Evolutionary conservation across 2,888 invertebrate genomes (phyloP).

Genomic region (Nasonia oneida): DNA sequence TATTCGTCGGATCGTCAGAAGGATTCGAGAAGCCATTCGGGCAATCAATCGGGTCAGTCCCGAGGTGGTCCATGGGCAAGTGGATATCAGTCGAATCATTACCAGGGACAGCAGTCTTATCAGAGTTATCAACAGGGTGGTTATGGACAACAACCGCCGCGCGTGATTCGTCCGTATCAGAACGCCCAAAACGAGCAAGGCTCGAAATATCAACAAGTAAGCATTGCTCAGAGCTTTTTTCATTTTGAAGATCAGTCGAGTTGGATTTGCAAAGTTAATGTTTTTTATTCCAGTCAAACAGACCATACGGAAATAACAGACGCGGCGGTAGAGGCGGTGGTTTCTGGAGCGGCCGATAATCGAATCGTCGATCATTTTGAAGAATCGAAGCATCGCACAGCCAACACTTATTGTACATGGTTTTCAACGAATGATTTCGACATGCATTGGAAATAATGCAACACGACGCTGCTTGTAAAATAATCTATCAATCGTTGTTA

Average conservation of each 20-base stretch:
- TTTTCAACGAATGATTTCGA: background rate
- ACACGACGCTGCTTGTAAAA: slow-evolving; percentile 7
- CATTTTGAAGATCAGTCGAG: no score
- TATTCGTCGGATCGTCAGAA: slow-evolving; percentile 44
- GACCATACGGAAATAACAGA: slow-evolving; percentile 39
- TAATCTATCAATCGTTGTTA: slow-evolving; percentile 47
- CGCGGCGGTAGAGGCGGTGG: slow-evolving; percentile 2
- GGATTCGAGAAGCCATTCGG: slow-evolving; percentile 30
- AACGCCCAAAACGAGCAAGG: slow-evolving; percentile 5
- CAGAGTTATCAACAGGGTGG: slow-evolving; percentile 44
- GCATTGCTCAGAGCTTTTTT: background rate
- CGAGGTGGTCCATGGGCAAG: slow-evolving; percentile 52
- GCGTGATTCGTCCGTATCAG: slow-evolving; percentile 43
- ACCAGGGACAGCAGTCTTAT: slow-evolving; percentile 15
- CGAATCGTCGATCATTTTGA: background rate
- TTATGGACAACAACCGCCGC: slow-evolving; percentile 35
- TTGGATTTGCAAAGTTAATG: slow-evolving; percentile 21
- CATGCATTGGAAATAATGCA: background rate
- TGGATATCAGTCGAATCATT: slow-evolving; percentile 34
- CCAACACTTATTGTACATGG: background rate
- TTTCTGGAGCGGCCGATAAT: slow-evolving; percentile 35
- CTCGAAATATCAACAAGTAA: slow-evolving; percentile 40
- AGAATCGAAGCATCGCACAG: background rate
- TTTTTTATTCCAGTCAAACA: slow-evolving; percentile 28
- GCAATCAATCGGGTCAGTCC: slow-evolving; percentile 34